Evolutionary conservation across 2,797 vertebrate genomes (phyloP), one percentile per base, ranked within the genome.

Genomic region (Potorous gilbertii): DNA sequence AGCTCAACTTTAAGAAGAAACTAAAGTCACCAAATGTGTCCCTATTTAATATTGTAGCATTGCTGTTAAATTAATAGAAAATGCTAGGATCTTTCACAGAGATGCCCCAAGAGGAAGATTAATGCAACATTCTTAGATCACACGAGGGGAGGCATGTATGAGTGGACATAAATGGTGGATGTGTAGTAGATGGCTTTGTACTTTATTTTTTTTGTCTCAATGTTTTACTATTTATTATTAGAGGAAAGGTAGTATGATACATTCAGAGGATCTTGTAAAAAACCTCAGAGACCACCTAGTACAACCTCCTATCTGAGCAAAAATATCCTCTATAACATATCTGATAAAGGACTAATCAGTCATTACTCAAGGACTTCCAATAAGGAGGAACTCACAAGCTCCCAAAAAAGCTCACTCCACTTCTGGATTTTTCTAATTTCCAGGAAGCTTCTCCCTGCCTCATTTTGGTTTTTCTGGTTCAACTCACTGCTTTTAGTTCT

Each of bases 71-170:
- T 97, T 94, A 97, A 97, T 55, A 97, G 98, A 97, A 97, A 81
- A 96, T 95, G 95, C 95, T 74, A 24, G 93, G 91, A 97, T 96
- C 96, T 98, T 98, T 98, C 97, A 97, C 96, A 97, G 96, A 96
- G 96, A 54, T 96, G 96, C 91, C 97, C 95, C 94, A 93, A 96
- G 97, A 97, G 95, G 91, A 96, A 98, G 90, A 98, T 96, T 92
- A 95, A 97, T 96, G 92, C 56, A 10, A 54, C 94, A 96, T 95
- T 93, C 74, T 96, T 92, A 89, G 57, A 57, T 91, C 93, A 90
- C 31, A 91, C 59, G 50, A 92, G 1, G 21, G 18, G 62, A 95
- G 96, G 95, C 93, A 29, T 74, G 59, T 90, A 55, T 11, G n/a
- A 46, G 28, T 90, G 62, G 27, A 40, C 56, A 24, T 10, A 92